Percentiles rank a stretch among this genome's conserved stretches.
Evolutionary conservation across 2,113 vertebrate species (phyloP).

Genomic region (Pomatostomus ruficeps): DNA sequence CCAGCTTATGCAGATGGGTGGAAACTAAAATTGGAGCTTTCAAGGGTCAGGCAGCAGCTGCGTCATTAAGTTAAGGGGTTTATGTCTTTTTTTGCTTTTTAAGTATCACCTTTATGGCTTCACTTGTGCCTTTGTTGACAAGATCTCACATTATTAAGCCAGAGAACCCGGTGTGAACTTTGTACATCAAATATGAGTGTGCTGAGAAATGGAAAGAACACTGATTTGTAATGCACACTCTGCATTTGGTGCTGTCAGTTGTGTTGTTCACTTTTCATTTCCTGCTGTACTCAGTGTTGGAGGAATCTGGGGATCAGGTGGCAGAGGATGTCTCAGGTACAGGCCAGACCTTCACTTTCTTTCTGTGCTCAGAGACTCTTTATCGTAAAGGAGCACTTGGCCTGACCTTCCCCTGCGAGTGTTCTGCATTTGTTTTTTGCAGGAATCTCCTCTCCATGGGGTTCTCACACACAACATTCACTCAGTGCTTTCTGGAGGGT

Average conservation of each 20-base stretch:
- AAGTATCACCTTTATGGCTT: not conserved
- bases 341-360: not conserved
- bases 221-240: not conserved
- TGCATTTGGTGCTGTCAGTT: not conserved
- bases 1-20: not conserved
- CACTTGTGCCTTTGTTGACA: not conserved
- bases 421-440: not conserved
- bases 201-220: not conserved
- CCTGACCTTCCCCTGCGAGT: not conserved
- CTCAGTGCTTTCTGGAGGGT: not conserved
- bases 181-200: not conserved
- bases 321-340: not conserved
- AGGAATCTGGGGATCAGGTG: not conserved
- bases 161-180: not conserved
- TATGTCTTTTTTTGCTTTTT: not conserved
- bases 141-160: not conserved
- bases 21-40: not conserved
- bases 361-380: not conserved
- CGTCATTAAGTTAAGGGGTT: not conserved
- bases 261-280: not conserved
- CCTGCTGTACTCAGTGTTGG: not conserved
- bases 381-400: not conserved
- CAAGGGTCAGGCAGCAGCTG: not conserved
- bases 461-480: fast-evolving
- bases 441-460: not conserved